These are phyloP conservation scores for Pogonophryne albipinna DNA, from an alignment of 2,797 vertebrate genomes.

Conservation along the genomic window DNA sequence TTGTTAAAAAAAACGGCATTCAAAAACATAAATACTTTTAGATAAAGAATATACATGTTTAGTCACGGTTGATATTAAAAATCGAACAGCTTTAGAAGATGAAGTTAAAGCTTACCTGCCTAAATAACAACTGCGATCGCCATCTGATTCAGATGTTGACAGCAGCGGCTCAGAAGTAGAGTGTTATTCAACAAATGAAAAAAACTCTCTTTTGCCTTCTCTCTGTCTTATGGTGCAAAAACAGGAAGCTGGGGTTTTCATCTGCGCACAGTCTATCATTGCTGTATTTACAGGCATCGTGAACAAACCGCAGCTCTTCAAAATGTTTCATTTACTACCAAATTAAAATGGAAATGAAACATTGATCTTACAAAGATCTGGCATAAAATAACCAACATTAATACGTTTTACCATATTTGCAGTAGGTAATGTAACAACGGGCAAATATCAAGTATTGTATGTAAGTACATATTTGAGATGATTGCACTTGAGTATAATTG, in stretches of 20 bases:
- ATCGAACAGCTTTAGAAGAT: neutral
- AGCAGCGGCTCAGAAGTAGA: neutral
- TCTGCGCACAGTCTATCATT: neutral
- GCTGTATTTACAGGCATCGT: neutral
- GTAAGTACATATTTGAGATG: no score
- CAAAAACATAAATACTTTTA: neutral
- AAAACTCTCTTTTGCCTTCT: neutral
- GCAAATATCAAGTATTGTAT: no score
- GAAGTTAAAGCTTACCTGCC: neutral
- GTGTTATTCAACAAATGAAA: neutral
- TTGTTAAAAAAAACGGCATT: neutral
- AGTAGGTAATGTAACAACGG: no score
- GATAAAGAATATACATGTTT: neutral
- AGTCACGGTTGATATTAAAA: neutral
- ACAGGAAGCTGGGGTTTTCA: conserved; percentile 52
- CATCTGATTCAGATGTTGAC: neutral
- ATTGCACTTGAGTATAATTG: no score
- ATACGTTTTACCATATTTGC: neutral
- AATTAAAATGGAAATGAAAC: neutral
- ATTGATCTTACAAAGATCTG: neutral
- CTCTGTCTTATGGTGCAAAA: neutral
- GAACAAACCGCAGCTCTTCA: neutral
- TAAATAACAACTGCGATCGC: neutral
- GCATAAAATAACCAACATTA: neutral
- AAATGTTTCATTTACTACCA: conserved; percentile 44